A percentile compares a stretch with the other conserved stretches of the same genome.
phyloP scores from a whole-genome alignment of 2,113 vertebrate species.

The Carassius gibelio region DNA sequence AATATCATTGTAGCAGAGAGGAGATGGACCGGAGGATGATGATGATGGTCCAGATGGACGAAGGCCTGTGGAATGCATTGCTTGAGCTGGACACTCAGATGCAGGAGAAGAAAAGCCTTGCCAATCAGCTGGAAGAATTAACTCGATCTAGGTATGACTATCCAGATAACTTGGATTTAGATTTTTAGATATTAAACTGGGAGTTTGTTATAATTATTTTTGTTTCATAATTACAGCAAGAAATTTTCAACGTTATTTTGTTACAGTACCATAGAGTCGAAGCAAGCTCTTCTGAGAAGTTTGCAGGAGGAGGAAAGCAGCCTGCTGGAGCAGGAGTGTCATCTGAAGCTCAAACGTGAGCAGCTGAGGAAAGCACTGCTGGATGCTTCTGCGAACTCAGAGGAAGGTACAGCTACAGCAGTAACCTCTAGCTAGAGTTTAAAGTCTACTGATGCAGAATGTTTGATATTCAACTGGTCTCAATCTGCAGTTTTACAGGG shows the following conservation, averaged over 20 bases:
- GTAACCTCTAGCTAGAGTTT: not conserved
- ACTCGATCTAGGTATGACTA: constrained; percentile 32
- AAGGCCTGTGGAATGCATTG: constrained; percentile 50
- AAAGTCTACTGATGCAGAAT: not conserved
- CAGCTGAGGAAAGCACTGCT: constrained; percentile 24
- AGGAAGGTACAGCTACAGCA: not conserved
- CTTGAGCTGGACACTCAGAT: constrained; percentile 59
- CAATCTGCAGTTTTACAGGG: not conserved
- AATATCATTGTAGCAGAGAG: constrained; percentile 52
- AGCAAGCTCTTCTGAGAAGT: constrained; percentile 11
- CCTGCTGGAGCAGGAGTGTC: constrained; percentile 23
- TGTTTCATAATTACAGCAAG: not conserved
- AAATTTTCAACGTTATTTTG: not conserved
- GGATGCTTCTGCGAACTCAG: not conserved
- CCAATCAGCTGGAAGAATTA: constrained; percentile 54
- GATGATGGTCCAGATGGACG: constrained; percentile 48
- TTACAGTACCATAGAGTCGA: not conserved
- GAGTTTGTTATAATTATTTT: not conserved
- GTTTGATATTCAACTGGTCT: not conserved
- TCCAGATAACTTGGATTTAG: not conserved
- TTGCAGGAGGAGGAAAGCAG: constrained; percentile 12
- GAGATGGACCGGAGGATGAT: constrained; percentile 56
- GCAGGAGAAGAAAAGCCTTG: constrained; percentile 49
- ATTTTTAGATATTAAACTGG: not conserved
- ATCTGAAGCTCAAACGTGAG: constrained; percentile 26